These are phyloP conservation scores for Agrochola litura DNA, from an alignment of 2,888 invertebrate species.

Conservation along the genomic window DNA sequence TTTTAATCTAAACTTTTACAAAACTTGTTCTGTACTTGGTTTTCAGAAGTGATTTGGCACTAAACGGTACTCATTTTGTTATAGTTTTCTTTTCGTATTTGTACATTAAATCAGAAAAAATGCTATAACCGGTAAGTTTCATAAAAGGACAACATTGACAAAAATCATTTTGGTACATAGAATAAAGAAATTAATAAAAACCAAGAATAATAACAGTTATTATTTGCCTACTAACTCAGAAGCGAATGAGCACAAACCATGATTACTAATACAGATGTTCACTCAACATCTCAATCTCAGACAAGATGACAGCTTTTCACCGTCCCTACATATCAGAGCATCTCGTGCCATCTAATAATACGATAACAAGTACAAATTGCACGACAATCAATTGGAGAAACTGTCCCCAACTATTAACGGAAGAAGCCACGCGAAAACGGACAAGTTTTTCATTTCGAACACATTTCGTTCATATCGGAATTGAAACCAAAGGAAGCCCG, in stretches of 20 bases:
- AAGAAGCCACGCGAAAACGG: constrained; percentile 81
- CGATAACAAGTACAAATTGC: constrained; percentile 80
- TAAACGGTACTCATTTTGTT: not conserved
- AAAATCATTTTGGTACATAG: not conserved
- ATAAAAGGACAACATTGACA: not conserved
- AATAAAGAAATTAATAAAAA: not conserved
- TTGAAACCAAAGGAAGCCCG: constrained; percentile 81
- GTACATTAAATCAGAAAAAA: not conserved
- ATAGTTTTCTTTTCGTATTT: not conserved
- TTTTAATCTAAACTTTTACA: not conserved
- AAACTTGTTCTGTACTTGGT: accelerated
- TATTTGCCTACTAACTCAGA: not conserved
- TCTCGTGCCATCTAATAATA: constrained; percentile 75
- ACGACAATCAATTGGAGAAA: constrained; percentile 76
- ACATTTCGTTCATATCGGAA: constrained; percentile 83
- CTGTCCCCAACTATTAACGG: constrained; percentile 79
- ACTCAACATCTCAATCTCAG: constrained; percentile 51
- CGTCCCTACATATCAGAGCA: constrained; percentile 54
- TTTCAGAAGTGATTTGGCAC: not conserved
- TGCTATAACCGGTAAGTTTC: not conserved
- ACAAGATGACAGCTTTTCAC: constrained; percentile 59
- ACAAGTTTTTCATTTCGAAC: constrained; percentile 79
- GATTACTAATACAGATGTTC: constrained; percentile 49
- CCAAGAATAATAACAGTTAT: not conserved
- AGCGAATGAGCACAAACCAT: constrained; percentile 21